These are phyloP conservation scores for Phainopepla nitens DNA, from an alignment of 2,113 vertebrate species.

Conservation along the genomic window DNA sequence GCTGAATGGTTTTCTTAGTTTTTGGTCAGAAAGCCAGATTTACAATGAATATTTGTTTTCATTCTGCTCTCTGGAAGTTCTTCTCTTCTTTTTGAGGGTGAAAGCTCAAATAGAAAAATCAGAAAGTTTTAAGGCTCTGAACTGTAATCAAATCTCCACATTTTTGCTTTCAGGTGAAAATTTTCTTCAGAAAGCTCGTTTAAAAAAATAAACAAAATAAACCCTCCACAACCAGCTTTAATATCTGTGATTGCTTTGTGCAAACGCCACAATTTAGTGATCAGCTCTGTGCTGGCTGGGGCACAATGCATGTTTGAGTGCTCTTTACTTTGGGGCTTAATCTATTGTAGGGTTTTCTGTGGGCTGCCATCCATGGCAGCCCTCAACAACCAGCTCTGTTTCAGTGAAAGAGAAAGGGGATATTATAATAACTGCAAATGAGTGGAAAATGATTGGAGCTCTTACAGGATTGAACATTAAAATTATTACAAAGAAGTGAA, in stretches of 20 bases:
- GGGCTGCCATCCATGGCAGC: background rate
- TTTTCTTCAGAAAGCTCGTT: background rate
- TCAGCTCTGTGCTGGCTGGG: background rate
- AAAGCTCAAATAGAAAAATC: background rate
- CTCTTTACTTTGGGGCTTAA: background rate
- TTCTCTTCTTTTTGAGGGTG: background rate
- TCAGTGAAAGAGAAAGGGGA: background rate
- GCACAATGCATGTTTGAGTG: background rate
- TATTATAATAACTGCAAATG: background rate
- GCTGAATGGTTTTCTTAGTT: background rate
- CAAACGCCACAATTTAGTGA: background rate
- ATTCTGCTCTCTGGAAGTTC: background rate
- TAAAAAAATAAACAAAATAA: background rate
- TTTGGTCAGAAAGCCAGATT: background rate
- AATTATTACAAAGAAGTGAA: background rate
- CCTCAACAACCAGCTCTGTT: background rate
- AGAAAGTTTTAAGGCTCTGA: background rate
- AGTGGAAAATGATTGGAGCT: background rate
- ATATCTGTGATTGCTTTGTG: background rate
- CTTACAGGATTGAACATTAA: background rate
- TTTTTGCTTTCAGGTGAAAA: background rate
- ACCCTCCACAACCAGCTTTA: background rate
- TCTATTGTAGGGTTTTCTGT: background rate
- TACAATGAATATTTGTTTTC: background rate
- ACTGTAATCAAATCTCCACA: background rate